Conservation (phyloP, 1,140 invertebrate species). For the Drosophila bocqueti region DNA sequence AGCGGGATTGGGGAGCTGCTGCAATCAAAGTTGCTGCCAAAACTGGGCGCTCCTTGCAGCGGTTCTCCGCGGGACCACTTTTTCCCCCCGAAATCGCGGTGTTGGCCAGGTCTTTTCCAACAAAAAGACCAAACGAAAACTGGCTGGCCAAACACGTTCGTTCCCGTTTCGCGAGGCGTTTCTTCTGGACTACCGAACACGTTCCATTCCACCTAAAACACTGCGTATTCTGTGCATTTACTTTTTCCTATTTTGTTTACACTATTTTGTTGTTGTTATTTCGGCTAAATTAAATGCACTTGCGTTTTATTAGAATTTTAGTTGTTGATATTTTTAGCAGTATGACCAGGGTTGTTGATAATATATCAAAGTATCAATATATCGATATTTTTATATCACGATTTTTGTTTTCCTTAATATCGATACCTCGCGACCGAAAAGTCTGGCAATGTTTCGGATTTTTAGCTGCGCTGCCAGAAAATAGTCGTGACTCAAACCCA, state of each 20-base stretch:
- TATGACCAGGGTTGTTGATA: not conserved
- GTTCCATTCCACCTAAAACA: not conserved
- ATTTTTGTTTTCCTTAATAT: too few species aligned
- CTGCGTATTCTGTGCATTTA: not conserved
- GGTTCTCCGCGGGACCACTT: constrained; percentile 43
- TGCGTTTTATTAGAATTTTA: constrained; percentile 23
- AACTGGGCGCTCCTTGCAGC: constrained; percentile 65
- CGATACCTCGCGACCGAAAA: too few species aligned
- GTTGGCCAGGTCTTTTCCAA: constrained; percentile 53
- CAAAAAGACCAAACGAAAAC: constrained; percentile 56
- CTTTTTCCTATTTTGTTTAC: not conserved
- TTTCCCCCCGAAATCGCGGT: constrained; percentile 34
- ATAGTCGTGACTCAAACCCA: not conserved
- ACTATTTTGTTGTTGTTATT: constrained; percentile 11
- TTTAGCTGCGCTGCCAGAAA: too few species aligned
- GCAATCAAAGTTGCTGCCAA: constrained; percentile 35
- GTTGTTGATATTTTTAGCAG: constrained; percentile 18
- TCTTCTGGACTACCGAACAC: constrained; percentile 5
- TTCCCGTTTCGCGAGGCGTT: constrained; percentile 48
- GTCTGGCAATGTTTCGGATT: too few species aligned
- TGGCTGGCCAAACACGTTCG: constrained; percentile 70
- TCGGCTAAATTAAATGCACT: constrained; percentile 25
- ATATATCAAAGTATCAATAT: too few species aligned
- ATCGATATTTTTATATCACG: too few species aligned
- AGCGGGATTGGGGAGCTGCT: constrained; percentile 52